Conservation (phyloP, 2,113 vertebrate genomes). For the Labeo rohita region DNA sequence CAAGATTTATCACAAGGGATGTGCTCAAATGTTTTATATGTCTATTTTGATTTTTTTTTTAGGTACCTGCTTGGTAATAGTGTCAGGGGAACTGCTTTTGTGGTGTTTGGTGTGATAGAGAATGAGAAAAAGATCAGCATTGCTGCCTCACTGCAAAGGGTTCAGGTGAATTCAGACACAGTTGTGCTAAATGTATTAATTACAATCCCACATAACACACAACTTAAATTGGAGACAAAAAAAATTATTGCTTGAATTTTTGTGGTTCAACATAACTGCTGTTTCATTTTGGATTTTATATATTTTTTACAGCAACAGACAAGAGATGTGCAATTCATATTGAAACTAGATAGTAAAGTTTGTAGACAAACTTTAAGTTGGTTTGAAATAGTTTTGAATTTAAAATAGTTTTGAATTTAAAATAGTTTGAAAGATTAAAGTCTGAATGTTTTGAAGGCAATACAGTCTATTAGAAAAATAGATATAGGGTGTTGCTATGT, state of each 20-base stretch:
- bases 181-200: neutral
- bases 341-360: no score
- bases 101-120: slow-evolving; percentile 80
- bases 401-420: no score
- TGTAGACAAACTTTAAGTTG: no score
- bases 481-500: no score
- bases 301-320: neutral
- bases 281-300: neutral
- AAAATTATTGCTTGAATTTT: neutral
- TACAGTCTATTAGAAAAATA: no score
- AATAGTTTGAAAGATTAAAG: no score
- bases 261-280: neutral
- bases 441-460: no score
- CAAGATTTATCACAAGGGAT: neutral
- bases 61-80: slow-evolving; percentile 82
- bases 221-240: neutral
- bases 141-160: slow-evolving; percentile 71
- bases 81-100: slow-evolving; percentile 76
- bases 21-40: neutral
- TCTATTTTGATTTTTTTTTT: neutral
- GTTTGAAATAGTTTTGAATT: no score
- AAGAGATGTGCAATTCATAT: neutral
- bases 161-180: slow-evolving; percentile 64
- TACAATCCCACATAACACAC: neutral
- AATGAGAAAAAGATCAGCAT: slow-evolving; percentile 69